Percentiles rank a stretch among this genome's conserved stretches.
Evolutionary conservation across 2,113 vertebrate species (phyloP).

Genomic region (Grallaria varia): DNA sequence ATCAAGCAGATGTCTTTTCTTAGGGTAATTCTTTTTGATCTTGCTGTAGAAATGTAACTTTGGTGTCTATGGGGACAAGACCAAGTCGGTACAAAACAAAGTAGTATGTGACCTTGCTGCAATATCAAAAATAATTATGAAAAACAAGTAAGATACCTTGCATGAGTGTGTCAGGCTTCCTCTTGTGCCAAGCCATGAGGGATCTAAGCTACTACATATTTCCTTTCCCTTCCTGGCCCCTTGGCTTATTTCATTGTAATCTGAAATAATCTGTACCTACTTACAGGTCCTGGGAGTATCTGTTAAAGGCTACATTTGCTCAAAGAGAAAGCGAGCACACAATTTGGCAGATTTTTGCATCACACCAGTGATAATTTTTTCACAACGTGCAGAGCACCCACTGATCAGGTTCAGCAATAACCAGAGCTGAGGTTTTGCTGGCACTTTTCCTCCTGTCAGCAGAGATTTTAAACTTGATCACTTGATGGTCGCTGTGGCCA

Average conservation of each 20-base stretch:
- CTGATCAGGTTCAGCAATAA: background rate
- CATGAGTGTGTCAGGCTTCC: background rate
- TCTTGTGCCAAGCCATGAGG: background rate
- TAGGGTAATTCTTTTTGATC: background rate
- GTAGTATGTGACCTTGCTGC: background rate
- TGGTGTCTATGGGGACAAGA: background rate
- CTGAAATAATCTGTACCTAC: background rate
- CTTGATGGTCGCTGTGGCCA: background rate
- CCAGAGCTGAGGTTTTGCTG: background rate
- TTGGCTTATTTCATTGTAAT: background rate
- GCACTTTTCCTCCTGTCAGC: background rate
- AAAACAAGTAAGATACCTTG: background rate
- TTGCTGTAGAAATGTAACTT: background rate
- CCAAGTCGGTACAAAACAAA: background rate
- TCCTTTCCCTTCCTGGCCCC: background rate
- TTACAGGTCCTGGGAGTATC: background rate
- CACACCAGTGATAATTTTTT: background rate
- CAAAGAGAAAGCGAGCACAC: background rate
- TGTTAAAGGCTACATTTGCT: background rate
- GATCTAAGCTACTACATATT: background rate
- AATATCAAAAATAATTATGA: background rate
- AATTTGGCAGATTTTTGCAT: background rate
- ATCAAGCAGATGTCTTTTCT: background rate
- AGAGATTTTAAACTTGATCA: background rate
- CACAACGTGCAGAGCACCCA: background rate